phyloP scores from a whole-genome alignment of 2,888 invertebrate species.

The Himalopsyche anomala region DNA sequence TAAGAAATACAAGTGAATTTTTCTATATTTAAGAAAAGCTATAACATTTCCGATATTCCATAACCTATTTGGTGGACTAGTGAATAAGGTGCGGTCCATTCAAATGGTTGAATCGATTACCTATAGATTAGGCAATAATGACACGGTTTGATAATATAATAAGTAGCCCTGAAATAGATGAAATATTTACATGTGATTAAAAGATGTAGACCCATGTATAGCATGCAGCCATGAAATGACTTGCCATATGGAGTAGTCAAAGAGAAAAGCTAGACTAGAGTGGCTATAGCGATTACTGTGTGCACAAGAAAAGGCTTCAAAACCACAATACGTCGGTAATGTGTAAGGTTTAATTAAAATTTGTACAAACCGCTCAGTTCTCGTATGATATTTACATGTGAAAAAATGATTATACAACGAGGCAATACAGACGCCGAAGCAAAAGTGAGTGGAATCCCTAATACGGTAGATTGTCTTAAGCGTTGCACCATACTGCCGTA shows the following conservation, averaged over 20 bases:
- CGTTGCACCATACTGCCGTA: conserved; percentile 52
- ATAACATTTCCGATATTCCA: too few species aligned
- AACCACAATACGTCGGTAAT: conserved; percentile 56
- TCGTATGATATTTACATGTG: not conserved
- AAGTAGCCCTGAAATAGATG: not conserved
- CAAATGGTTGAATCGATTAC: not conserved
- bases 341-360: conserved; percentile 50
- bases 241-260: conserved; percentile 61
- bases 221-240: conserved; percentile 59
- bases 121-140: not conserved
- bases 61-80: not conserved
- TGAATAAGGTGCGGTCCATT: not conserved
- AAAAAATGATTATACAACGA: not conserved
- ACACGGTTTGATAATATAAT: not conserved
- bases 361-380: conserved; percentile 57
- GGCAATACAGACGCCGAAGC: conserved; percentile 61
- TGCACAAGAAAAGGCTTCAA: conserved; percentile 58
- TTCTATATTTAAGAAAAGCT: too few species aligned
- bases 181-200: conserved; percentile 16
- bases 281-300: conserved; percentile 44
- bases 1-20: too few species aligned
- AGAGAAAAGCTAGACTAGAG: conserved; percentile 44
- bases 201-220: conserved; percentile 43
- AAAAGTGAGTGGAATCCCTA: conserved; percentile 63
- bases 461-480: conserved; percentile 9